Evolutionary conservation across 2,797 vertebrate genomes (phyloP).

Genomic region (Crocodylus rhombifer): DNA sequence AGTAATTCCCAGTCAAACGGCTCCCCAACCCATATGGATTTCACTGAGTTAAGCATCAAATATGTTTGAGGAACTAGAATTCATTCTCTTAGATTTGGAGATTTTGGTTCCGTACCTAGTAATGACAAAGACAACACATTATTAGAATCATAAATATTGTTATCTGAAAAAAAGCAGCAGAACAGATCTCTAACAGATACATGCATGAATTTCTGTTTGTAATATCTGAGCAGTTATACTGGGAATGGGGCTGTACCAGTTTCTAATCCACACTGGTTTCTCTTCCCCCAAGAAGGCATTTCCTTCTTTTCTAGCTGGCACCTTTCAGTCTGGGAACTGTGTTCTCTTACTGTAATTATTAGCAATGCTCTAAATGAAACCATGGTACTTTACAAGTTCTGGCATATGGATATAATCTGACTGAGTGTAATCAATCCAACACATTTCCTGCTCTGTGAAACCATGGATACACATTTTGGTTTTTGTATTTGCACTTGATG

Average conservation of each 20-base stretch:
- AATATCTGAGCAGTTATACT: background rate
- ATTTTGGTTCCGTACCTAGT: background rate
- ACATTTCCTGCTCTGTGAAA: constrained; percentile 12
- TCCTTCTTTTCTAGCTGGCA: background rate
- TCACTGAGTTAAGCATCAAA: too few relatives aligned
- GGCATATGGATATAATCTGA: constrained; percentile 41
- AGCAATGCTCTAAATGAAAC: constrained; percentile 13
- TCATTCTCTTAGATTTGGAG: background rate
- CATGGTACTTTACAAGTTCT: background rate
- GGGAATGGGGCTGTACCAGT: background rate
- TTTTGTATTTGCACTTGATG: constrained; percentile 64
- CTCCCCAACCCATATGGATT: too few relatives aligned
- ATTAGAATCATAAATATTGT: background rate
- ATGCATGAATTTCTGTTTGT: background rate
- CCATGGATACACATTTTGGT: constrained; percentile 67
- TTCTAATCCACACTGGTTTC: background rate
- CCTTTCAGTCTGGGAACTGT: background rate
- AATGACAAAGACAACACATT: background rate
- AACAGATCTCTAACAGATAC: background rate
- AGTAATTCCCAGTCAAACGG: too few relatives aligned
- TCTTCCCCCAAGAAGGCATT: background rate
- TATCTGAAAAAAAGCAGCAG: too few relatives aligned
- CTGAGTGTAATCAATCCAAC: constrained; percentile 26
- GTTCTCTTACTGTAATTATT: background rate
- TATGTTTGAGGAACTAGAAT: background rate